A percentile compares a stretch with the other conserved stretches of the same genome.
phyloP scores from a whole-genome alignment of 2,113 vertebrate species.

The Pygoscelis antarcticus region DNA sequence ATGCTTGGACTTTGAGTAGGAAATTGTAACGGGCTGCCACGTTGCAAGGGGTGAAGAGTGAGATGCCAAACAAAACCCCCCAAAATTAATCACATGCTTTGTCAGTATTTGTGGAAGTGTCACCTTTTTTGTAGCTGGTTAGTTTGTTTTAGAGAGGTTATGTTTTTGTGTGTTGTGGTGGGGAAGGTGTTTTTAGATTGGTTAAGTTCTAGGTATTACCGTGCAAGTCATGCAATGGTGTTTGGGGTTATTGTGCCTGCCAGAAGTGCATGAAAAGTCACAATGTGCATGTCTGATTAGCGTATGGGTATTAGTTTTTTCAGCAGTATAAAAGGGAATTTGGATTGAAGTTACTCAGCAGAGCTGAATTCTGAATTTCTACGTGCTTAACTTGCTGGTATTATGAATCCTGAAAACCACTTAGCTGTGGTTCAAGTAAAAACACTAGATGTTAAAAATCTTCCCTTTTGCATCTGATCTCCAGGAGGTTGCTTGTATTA shows the following conservation, averaged over 20 bases:
- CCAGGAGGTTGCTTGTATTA: background rate
- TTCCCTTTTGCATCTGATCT: background rate
- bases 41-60: background rate
- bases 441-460: background rate
- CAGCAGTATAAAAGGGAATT: background rate
- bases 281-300: background rate
- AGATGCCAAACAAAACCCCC: background rate
- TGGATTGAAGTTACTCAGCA: background rate
- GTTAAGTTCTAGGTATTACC: background rate
- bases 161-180: background rate
- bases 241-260: background rate
- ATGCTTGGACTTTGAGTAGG: rapidly evolving
- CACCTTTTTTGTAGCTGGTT: background rate
- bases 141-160: background rate
- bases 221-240: rapidly evolving
- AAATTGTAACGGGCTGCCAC: background rate
- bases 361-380: background rate
- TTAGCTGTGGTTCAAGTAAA: background rate
- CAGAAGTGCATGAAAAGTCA: rapidly evolving
- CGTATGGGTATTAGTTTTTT: background rate
- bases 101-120: background rate
- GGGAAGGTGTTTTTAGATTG: background rate
- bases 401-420: background rate
- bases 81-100: background rate
- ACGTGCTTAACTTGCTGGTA: background rate